Evolutionary conservation across 2,888 invertebrate species (phyloP), one percentile per base, ranked within the genome.

Genomic region (Melanostoma scalare): DNA sequence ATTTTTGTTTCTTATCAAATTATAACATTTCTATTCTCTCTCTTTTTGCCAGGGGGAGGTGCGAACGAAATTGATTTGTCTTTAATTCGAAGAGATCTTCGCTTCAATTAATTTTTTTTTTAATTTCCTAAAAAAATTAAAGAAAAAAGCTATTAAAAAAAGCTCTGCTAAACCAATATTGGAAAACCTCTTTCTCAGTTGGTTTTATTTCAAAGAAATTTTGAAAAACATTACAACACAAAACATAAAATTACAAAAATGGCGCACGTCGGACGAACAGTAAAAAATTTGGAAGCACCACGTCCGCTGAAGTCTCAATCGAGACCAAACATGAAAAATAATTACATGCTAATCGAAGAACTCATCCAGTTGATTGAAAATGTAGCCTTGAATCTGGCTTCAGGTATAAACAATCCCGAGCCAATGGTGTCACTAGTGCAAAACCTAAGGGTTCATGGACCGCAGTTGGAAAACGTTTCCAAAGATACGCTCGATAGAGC

Each of bases 401-500:
- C 95, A 88, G 95, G 95, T 86, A 89, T 90, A 33, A 94, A 94
- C 89, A 94, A 94, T 91, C 94, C 95, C 88, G 94, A 94, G 89
- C 95, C 94, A 89, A 95, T 96, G 88, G 93, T 94, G 75, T 94
- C 95, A 88, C 93, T 97, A 92, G 95, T 96, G 90, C 94, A 95
- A 89, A 96, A 96, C 90, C 92, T 97, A 86, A 96, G 96, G 91
- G 94, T 95, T 50, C 95, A 95, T 90, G 95, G 96, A 85, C 95
- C 94, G 87, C 96, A 96, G 90, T 92, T 97, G 88, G 97, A 97
- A 93, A 93, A 94, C 86, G 92, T 95, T 85, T 96, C 96, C 88
- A 96, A 96, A 92, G 96, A 96, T 91, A 96, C 96, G 89, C 92
- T 97, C 87, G 97, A 97, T 92, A 93, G 95, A 87, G 94, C 94